Conservation (phyloP, 2,113 vertebrate genomes). For the rabbit (Oryctolagus cuniculus) region mOryCun1.1 NC_091453.1:58156501-58157000, state of each 20-base stretch:
- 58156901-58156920: neutral
- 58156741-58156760: neutral
- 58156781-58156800: accelerated
- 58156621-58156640: neutral
- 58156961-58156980: neutral
- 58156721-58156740: slow-evolving; percentile 46
- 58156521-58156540: slow-evolving; percentile 38
- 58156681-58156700: slow-evolving; percentile 14
- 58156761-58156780: accelerated
- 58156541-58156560: neutral
- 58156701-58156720: neutral
- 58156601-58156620: neutral
- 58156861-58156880: neutral
- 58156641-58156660: neutral
- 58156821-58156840: neutral
- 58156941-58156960: neutral
- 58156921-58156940: accelerated
- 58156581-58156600: neutral
- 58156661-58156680: slow-evolving; percentile 7
- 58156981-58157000: neutral
- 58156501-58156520: neutral
- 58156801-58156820: neutral
- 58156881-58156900: no score
- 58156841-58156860: neutral
- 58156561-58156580: slow-evolving; percentile 27